phyloP scores from a whole-genome alignment of 2,888 invertebrate genomes.

The Aelia acuminata region DNA sequence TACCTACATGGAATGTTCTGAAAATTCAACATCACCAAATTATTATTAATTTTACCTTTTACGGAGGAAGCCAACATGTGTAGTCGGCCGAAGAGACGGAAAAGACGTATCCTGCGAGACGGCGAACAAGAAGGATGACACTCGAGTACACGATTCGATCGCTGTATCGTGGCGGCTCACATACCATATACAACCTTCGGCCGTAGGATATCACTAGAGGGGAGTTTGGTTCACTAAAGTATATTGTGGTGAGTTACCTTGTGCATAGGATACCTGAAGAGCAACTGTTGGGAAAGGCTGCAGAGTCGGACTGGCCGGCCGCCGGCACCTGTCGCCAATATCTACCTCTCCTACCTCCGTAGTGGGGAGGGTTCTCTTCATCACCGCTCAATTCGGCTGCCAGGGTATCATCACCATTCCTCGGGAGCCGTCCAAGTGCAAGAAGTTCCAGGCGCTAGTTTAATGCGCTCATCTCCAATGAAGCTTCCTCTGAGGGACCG shows the following conservation, averaged over 20 bases:
- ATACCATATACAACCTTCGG: neutral
- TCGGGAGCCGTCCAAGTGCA: neutral
- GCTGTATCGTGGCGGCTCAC: neutral
- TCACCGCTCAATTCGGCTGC: neutral
- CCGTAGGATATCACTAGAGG: neutral
- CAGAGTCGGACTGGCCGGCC: neutral
- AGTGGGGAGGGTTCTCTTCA: constrained; percentile 39
- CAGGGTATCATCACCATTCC: neutral
- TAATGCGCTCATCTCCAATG: too few relatives aligned
- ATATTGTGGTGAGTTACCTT: constrained; percentile 23
- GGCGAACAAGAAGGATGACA: neutral
- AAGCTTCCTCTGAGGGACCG: too few relatives aligned
- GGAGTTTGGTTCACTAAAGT: neutral
- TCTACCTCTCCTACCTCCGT: constrained; percentile 36
- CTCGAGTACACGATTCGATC: neutral
- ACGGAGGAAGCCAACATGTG: neutral
- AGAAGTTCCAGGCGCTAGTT: neutral
- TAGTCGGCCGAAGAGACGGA: too few relatives aligned
- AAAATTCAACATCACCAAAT: neutral
- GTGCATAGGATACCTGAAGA: constrained; percentile 25
- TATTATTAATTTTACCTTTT: neutral
- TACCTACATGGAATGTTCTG: too few relatives aligned
- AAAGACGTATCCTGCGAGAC: too few relatives aligned
- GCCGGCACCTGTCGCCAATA: constrained; percentile 28
- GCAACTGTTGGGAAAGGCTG: neutral